Evolutionary conservation across 2,888 invertebrate genomes (phyloP).

Genomic region (Nudaria mundana): DNA sequence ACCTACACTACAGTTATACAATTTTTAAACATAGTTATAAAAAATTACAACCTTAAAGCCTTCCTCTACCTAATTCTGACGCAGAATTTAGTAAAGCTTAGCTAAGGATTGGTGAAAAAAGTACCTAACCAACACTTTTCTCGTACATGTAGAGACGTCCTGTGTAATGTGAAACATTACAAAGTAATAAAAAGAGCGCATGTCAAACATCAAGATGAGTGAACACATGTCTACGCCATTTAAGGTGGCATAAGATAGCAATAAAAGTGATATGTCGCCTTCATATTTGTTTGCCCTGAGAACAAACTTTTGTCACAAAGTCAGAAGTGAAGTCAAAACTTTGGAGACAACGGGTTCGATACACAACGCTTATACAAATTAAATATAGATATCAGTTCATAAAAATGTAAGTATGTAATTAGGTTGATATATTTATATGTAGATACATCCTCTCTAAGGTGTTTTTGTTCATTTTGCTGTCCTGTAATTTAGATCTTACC

Average conservation of each 20-base stretch:
- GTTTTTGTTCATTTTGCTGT: no score
- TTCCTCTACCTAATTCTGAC: no score
- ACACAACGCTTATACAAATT: conserved; percentile 2
- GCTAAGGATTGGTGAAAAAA: no score
- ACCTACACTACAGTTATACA: no score
- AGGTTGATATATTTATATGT: no score
- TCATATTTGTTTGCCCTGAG: conserved; percentile 34
- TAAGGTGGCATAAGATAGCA: conserved; percentile 26
- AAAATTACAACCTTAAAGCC: no score
- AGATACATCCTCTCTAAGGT: no score
- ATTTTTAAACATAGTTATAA: no score
- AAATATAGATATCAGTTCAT: conserved; percentile 1
- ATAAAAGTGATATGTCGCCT: conserved; percentile 42
- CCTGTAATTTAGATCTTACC: no score
- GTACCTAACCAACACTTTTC: no score
- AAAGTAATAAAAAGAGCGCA: conserved; percentile 12
- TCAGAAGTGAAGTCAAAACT: conserved; percentile 3
- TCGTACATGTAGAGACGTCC: no score
- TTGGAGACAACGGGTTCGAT: background rate
- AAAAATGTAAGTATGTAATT: background rate
- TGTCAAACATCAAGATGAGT: conserved; percentile 11
- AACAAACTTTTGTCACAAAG: conserved; percentile 1
- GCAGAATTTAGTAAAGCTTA: no score
- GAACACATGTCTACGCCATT: conserved; percentile 8
- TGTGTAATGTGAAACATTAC: conserved; percentile 9